Conservation (phyloP, 1,140 invertebrate genomes). For the Penaeus vannamei region DNA sequence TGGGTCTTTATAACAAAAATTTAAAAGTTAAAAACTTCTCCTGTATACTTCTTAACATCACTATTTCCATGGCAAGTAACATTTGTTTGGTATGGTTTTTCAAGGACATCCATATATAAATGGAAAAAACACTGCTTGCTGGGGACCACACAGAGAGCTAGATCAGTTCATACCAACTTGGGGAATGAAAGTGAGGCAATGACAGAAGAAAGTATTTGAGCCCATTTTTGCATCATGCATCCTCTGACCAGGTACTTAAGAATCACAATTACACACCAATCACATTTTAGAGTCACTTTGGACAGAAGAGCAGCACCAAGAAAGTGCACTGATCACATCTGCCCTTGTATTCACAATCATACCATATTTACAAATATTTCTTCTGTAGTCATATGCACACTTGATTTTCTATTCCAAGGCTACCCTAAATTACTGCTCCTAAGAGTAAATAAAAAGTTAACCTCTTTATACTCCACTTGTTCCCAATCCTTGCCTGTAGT, state of each 20-base stretch:
- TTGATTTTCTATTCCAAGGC: not conserved
- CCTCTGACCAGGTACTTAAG: constrained; percentile 28
- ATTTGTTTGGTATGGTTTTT: not conserved
- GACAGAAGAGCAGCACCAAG: not conserved
- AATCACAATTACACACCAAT: constrained; percentile 30
- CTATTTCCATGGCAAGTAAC: too few species aligned
- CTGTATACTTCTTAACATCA: too few species aligned
- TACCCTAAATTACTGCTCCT: not conserved
- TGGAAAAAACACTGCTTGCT: too few species aligned
- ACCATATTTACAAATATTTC: not conserved
- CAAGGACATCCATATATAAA: too few species aligned
- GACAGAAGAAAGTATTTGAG: constrained; percentile 14
- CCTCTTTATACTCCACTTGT: constrained; percentile 14
- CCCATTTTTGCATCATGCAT: constrained; percentile 17
- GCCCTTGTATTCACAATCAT: not conserved
- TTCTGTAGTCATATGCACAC: not conserved
- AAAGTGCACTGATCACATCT: too few species aligned
- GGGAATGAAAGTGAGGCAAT: constrained; percentile 32
- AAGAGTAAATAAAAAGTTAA: not conserved
- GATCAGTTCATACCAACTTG: constrained; percentile 35
- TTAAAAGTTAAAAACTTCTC: too few species aligned
- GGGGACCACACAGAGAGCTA: not conserved
- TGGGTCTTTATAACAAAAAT: too few species aligned
- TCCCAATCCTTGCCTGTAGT: not conserved
- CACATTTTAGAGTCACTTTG: constrained; percentile 16